Conservation (phyloP, 2,888 invertebrate species). For the Apotomis betuletana region DNA sequence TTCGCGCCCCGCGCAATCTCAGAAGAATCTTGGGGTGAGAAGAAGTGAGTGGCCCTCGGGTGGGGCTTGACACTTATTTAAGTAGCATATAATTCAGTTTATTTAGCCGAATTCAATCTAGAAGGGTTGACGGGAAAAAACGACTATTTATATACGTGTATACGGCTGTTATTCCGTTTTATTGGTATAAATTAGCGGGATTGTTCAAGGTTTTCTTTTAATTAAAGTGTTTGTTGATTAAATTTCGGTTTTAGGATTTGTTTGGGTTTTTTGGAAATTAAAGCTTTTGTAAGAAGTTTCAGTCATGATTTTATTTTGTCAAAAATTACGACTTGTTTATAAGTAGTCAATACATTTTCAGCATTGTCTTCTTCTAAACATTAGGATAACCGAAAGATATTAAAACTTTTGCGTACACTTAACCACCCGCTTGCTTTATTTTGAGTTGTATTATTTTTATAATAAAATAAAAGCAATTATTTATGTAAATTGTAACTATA, state of each 20-base stretch:
- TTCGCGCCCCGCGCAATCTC: conserved; percentile 55
- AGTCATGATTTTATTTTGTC: no score
- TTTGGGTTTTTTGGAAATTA: neutral
- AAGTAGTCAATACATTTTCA: no score
- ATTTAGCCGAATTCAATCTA: conserved; percentile 79
- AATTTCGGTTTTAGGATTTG: conserved; percentile 9
- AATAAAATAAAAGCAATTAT: no score
- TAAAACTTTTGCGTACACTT: no score
- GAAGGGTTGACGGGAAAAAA: conserved; percentile 62
- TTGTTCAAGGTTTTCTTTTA: conserved; percentile 68
- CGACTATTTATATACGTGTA: conserved; percentile 46
- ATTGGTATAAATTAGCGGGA: conserved; percentile 78
- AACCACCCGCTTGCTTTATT: no score
- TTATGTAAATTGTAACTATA: no score
- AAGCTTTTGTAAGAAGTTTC: no score
- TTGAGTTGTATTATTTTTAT: no score
- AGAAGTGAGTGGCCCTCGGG: conserved; percentile 68
- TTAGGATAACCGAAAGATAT: no score
- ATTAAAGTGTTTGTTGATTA: conserved; percentile 54
- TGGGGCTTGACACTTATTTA: conserved; percentile 85
- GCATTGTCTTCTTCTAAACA: no score
- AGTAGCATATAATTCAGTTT: conserved; percentile 89
- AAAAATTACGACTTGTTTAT: no score
- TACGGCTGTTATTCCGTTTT: conserved; percentile 63
- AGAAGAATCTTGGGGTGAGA: conserved; percentile 73